A percentile compares a stretch with the other conserved stretches of the same genome.
Conservation (phyloP, 2,797 vertebrate species). For the Forpus xanthops region DNA sequence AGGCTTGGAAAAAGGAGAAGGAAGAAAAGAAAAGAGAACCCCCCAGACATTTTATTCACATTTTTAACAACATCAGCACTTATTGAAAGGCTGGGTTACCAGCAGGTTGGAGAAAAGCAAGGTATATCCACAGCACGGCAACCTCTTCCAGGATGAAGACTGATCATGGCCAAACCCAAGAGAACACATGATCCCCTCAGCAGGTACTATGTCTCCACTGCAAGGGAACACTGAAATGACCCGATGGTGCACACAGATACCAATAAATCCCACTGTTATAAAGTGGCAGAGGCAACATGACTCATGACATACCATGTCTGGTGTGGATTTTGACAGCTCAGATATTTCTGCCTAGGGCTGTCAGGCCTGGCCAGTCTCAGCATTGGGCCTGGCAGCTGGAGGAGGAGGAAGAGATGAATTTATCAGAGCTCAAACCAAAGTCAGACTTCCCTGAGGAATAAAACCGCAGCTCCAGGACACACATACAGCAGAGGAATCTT, state of each 20-base stretch:
- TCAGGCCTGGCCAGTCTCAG: accelerated
- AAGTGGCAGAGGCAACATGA: neutral
- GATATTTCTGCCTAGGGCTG: neutral
- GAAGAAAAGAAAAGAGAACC: too few relatives aligned
- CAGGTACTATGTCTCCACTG: neutral
- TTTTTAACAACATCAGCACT: neutral
- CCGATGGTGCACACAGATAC: accelerated
- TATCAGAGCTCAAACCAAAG: neutral
- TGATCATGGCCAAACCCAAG: neutral
- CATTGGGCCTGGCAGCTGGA: neutral
- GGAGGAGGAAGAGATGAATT: neutral
- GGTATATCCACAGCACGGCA: neutral
- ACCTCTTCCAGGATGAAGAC: neutral
- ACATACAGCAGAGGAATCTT: accelerated
- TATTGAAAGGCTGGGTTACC: neutral
- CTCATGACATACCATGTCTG: neutral
- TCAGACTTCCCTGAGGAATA: neutral
- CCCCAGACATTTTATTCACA: neutral
- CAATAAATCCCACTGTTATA: neutral
- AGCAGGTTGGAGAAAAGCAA: neutral
- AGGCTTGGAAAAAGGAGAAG: neutral
- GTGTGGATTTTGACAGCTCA: neutral
- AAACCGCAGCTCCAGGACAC: accelerated
- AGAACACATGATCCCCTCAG: neutral
- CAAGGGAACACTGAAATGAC: neutral